A percentile compares a stretch with the other conserved stretches of the same genome.
phyloP scores from a whole-genome alignment of 2,888 invertebrate species.

The Drosophila greeni region DNA sequence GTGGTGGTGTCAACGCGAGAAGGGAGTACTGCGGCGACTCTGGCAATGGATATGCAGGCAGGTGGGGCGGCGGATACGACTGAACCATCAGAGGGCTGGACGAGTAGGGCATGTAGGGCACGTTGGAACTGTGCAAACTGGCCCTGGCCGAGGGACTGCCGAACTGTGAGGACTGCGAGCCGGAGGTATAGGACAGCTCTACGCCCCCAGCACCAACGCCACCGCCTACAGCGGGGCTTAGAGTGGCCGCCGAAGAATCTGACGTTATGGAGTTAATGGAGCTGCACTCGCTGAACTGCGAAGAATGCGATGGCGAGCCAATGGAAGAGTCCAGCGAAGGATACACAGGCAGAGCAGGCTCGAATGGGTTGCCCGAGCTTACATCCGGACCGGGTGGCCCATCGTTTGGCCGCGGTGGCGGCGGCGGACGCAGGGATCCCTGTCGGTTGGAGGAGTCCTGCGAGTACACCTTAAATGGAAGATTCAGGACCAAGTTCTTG shows the following conservation, averaged over 20 bases:
- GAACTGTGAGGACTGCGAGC: constrained; percentile 68
- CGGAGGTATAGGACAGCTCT: constrained; percentile 67
- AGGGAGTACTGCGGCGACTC: constrained; percentile 72
- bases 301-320: constrained; percentile 76
- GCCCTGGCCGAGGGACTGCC: constrained; percentile 71
- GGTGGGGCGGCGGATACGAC: constrained; percentile 76
- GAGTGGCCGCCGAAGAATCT: constrained; percentile 74
- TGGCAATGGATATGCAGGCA: constrained; percentile 63
- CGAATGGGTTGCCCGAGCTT: constrained; percentile 73
- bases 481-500: constrained; percentile 76
- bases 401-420: constrained; percentile 58
- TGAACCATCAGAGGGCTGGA: constrained; percentile 76
- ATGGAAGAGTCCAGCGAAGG: constrained; percentile 70
- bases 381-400: constrained; percentile 52
- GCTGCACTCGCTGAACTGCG: constrained; percentile 76
- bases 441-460: constrained; percentile 53
- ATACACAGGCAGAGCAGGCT: constrained; percentile 59
- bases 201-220: constrained; percentile 41
- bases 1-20: constrained; percentile 52
- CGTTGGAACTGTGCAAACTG: constrained; percentile 70
- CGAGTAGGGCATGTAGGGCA: constrained; percentile 75
- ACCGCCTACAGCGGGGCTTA: constrained; percentile 74
- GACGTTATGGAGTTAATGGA: constrained; percentile 77
- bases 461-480: constrained; percentile 76
- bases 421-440: constrained; percentile 51